Conservation (phyloP, 2,888 invertebrate genomes). For the Melinopterus prodromus region DNA sequence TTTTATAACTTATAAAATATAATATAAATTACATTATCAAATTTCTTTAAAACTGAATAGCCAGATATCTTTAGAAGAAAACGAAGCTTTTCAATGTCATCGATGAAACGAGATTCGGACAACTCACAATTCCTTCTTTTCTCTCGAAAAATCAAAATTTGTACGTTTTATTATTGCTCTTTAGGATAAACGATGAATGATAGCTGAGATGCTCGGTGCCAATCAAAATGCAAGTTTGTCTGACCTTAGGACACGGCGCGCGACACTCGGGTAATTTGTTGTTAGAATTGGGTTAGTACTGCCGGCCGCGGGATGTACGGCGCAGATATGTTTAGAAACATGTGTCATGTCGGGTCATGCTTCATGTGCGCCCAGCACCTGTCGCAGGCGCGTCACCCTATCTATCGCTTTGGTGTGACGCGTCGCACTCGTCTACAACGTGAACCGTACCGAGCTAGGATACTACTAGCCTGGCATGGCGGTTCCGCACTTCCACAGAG, state of each 20-base stretch:
- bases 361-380: slow-evolving; percentile 38
- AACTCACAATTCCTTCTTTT: too few relatives aligned
- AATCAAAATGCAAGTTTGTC: neutral
- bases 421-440: neutral
- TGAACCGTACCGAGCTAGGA: neutral
- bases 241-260: neutral
- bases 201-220: neutral
- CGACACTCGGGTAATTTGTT: slow-evolving; percentile 6
- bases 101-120: too few relatives aligned
- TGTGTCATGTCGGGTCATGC: slow-evolving; percentile 43
- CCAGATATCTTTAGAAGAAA: too few relatives aligned
- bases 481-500: neutral
- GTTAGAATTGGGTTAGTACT: slow-evolving; percentile 18
- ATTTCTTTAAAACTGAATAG: too few relatives aligned
- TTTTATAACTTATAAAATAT: too few relatives aligned
- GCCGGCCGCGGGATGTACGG: slow-evolving; percentile 19
- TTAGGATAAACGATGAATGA: neutral
- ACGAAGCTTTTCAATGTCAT: too few relatives aligned
- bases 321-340: slow-evolving; percentile 44
- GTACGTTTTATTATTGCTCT: too few relatives aligned
- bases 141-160: too few relatives aligned
- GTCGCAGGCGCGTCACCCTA: slow-evolving; percentile 17
- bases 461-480: neutral
- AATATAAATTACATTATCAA: too few relatives aligned
- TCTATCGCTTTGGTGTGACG: neutral